Conservation (phyloP, 2,113 vertebrate genomes). For the Mus musculus region GRCm39 chr6:144546501-144547000, state of each 20-base stretch:
- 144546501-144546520: not conserved
- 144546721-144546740: no score
- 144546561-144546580: not conserved
- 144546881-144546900: not conserved
- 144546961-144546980: not conserved
- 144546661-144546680: not conserved
- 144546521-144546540: not conserved
- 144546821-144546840: not conserved
- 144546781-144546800: not conserved
- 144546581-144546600: not conserved
- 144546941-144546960: not conserved
- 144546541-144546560: not conserved
- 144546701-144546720: no score
- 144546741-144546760: not conserved
- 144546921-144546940: no score
- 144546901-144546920: not conserved
- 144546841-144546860: not conserved
- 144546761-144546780: not conserved
- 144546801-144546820: not conserved
- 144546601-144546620: not conserved
- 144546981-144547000: not conserved
- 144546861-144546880: not conserved
- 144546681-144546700: not conserved
- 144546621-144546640: not conserved
- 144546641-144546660: not conserved